Percentiles rank a stretch among this genome's conserved stretches.
These are phyloP conservation scores for Cyprinella venusta DNA, from an alignment of 2,797 vertebrate species.

Conservation along the genomic window DNA sequence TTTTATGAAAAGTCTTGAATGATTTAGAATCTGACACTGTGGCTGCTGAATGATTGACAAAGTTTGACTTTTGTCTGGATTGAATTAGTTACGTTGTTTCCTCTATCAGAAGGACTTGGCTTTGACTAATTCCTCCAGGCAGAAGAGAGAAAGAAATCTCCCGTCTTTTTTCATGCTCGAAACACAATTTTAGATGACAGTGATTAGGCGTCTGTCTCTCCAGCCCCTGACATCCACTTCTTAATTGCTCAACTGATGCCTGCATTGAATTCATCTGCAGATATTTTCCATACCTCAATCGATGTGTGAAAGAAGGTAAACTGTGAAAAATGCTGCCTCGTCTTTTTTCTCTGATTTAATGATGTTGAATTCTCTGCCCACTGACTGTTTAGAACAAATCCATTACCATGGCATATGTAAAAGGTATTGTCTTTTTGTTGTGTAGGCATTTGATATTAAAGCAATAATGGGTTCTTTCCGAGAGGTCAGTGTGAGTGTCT, in stretches of 20 bases:
- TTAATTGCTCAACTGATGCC: constrained; percentile 46
- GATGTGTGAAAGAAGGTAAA: constrained; percentile 43
- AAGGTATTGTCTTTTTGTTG: constrained; percentile 1
- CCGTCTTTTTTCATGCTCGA: constrained; percentile 5
- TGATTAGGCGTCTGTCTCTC: constrained; percentile 34
- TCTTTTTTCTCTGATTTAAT: constrained; percentile 15
- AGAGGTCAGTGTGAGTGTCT: not conserved
- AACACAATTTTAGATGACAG: constrained; percentile 25
- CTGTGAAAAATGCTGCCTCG: constrained; percentile 32
- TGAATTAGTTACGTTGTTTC: constrained; percentile 6
- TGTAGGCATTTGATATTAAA: not conserved
- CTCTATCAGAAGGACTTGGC: not conserved
- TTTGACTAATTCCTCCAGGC: not conserved
- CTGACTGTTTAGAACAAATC: constrained; percentile 35
- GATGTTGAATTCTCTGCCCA: not conserved
- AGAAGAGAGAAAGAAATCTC: not conserved
- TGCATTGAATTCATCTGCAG: constrained; percentile 39
- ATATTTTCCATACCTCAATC: constrained; percentile 44
- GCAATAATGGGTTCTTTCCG: not conserved
- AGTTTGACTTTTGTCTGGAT: constrained; percentile 6
- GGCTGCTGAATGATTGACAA: not conserved
- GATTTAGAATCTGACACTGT: not conserved
- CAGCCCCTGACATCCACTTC: constrained; percentile 27
- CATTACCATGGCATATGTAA: constrained; percentile 12
- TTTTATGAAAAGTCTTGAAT: not conserved